phyloP scores from a whole-genome alignment of 2,888 invertebrate species.

The Caenorhabditis angaria region DNA sequence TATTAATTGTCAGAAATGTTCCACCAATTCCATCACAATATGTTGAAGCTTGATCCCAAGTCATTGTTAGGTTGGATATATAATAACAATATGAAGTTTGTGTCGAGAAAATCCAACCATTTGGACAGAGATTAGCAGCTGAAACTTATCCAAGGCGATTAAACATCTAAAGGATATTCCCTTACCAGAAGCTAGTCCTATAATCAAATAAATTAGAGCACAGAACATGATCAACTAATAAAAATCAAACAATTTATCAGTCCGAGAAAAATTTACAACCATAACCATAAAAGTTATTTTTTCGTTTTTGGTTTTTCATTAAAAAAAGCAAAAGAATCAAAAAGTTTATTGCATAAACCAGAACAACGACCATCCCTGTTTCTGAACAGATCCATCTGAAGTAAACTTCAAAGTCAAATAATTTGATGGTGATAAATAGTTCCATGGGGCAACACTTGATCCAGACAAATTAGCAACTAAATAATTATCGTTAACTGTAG shows the following conservation, averaged over 20 bases:
- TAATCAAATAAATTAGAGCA: no score
- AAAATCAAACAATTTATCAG: not conserved
- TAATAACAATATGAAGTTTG: slow-evolving; percentile 29
- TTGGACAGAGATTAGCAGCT: slow-evolving; percentile 8
- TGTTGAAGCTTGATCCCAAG: slow-evolving; percentile 16
- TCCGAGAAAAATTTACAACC: not conserved
- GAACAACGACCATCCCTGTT: slow-evolving; percentile 20
- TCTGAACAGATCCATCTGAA: slow-evolving; percentile 27
- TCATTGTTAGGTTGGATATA: slow-evolving; percentile 15
- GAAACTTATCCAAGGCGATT: not conserved
- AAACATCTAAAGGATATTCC: not conserved
- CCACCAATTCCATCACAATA: slow-evolving; percentile 28
- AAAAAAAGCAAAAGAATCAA: not conserved
- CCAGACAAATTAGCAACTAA: slow-evolving; percentile 31
- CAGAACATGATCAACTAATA: no score
- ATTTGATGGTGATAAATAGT: slow-evolving; percentile 25
- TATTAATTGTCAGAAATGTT: slow-evolving; percentile 8
- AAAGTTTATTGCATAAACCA: slow-evolving; percentile 20
- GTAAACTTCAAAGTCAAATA: slow-evolving; percentile 28
- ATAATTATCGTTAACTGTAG: slow-evolving; percentile 7
- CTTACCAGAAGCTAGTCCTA: no score
- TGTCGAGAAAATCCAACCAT: slow-evolving; percentile 24
- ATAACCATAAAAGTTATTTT: not conserved
- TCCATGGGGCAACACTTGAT: slow-evolving; percentile 15
- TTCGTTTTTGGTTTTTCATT: not conserved